Base-by-base conservation (phyloP, 2,113 vertebrate genomes). In the Dermatemys mawii region DNA sequence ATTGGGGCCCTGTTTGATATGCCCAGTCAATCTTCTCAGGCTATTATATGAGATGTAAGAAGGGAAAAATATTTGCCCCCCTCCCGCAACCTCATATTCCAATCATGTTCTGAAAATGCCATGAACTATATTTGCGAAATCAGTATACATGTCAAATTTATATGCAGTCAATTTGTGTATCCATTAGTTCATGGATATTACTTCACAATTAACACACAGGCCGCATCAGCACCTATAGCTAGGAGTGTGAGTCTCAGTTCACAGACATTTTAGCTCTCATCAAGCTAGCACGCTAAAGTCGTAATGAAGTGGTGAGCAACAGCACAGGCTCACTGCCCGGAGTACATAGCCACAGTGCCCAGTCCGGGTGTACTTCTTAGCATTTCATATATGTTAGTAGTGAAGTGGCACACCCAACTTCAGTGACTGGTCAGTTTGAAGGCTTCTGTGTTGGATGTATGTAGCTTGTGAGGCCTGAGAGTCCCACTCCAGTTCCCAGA, bases 91-190 rank as follows among this genome's bases (percentile, higher is more conserved):
- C 35, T n/a, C 17, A 21, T 70, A 70, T 70, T 70, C n/a, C 63
- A 75, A 75, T 27, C 24, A 46, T 14, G 41, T 86, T 76, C 49
- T 67, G 63, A 17, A 50, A 57, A 51, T 1, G 1, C 67, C 9
- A 90, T 48, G n/a, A 90, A 87, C 35, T 6, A 11, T 22, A 2
- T 70, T 79, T 79, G 27, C 84, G 11, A 75, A 53, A 60, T 79
- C 50, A 22, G 4, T 17, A 57, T 60, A 9, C 1, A 4, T 1
- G 1, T 5, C 0, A 83, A 54, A 94, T 89, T 12, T 87, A 67
- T 76, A 2, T 70, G 41, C 41, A 75, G 24, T 13, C 22, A 75
- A 11, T 44, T 67, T 67, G 24, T 27, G 0, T 79, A 67, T 76
- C 81, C n/a, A 10, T 38, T 17, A 82, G 14, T 81, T 11, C 2